Conservation (phyloP, 2,888 invertebrate species). For the Bhutanitis thaidina region DNA sequence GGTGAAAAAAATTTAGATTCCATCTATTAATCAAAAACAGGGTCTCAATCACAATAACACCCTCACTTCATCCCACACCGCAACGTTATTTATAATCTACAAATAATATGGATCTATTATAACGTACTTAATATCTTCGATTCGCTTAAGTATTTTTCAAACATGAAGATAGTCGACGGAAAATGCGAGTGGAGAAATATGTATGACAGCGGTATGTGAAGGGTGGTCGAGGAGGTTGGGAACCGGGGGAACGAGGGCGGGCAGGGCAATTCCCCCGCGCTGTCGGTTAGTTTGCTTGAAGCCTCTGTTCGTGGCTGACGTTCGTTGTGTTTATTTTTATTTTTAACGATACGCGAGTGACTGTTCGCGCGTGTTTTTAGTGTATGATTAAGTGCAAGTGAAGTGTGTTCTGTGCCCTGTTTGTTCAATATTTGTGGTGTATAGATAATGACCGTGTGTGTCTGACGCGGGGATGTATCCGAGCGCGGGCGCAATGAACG, state of each 20-base stretch:
- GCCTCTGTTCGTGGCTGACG: conserved; percentile 44
- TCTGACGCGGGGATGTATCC: conserved; percentile 88
- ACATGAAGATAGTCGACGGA: conserved; percentile 77
- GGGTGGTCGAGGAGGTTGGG: conserved; percentile 46
- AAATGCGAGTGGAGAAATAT: conserved; percentile 78
- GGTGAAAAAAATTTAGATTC: too few relatives aligned
- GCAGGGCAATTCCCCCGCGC: conserved; percentile 43
- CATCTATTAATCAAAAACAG: too few relatives aligned
- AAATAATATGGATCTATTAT: conserved; percentile 75
- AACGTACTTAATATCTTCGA: conserved; percentile 56
- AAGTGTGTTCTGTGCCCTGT: conserved; percentile 66
- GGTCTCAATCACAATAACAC: too few relatives aligned
- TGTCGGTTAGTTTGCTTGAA: conserved; percentile 56
- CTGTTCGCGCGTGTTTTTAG: conserved; percentile 51
- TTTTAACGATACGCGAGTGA: conserved; percentile 58
- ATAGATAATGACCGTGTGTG: conserved; percentile 66
- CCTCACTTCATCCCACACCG: neutral
- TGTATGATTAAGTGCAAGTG: conserved; percentile 61
- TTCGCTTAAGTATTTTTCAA: conserved; percentile 77
- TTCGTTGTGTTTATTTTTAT: conserved; percentile 31
- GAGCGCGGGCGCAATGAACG: conserved; percentile 90
- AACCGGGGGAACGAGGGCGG: conserved; percentile 43
- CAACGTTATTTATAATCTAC: neutral
- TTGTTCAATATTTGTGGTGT: conserved; percentile 49
- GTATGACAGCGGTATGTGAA: conserved; percentile 68